A percentile compares a stretch with the other conserved stretches of the same genome.
Evolutionary conservation across 2,797 vertebrate species (phyloP).

Genomic region (Acestrorhynchus altus): DNA sequence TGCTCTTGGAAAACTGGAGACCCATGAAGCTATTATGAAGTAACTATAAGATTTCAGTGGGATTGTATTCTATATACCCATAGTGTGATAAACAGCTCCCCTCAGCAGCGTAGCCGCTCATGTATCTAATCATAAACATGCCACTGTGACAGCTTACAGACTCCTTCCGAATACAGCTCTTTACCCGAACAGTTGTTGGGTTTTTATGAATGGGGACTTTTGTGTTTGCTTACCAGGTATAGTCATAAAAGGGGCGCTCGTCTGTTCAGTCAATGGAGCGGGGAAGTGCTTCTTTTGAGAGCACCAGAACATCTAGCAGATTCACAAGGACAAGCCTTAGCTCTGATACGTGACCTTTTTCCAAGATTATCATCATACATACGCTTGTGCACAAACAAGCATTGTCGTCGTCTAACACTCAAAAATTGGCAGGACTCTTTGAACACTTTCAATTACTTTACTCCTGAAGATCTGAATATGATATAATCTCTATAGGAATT

Average conservation of each 20-base stretch:
- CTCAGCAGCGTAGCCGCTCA: constrained; percentile 25
- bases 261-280: constrained; percentile 45
- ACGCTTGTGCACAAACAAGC: background rate
- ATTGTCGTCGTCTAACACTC: background rate
- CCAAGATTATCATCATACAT: background rate
- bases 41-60: constrained; percentile 19
- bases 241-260: constrained; percentile 33
- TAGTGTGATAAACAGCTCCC: constrained; percentile 41
- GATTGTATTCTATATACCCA: constrained; percentile 38
- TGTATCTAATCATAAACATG: constrained; percentile 49
- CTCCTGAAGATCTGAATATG: background rate
- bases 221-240: constrained; percentile 42
- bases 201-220: constrained; percentile 45
- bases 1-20: background rate
- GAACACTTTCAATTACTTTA: background rate
- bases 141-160: constrained; percentile 43
- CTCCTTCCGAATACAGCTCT: constrained; percentile 33
- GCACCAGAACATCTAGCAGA: constrained; percentile 24
- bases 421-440: background rate
- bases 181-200: constrained; percentile 26
- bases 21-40: background rate
- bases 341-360: constrained; percentile 5
- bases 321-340: background rate
- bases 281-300: constrained; percentile 19
- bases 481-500: background rate